phyloP scores from a whole-genome alignment of 2,113 vertebrate species.

The Phylloscopus trochiloides region DNA sequence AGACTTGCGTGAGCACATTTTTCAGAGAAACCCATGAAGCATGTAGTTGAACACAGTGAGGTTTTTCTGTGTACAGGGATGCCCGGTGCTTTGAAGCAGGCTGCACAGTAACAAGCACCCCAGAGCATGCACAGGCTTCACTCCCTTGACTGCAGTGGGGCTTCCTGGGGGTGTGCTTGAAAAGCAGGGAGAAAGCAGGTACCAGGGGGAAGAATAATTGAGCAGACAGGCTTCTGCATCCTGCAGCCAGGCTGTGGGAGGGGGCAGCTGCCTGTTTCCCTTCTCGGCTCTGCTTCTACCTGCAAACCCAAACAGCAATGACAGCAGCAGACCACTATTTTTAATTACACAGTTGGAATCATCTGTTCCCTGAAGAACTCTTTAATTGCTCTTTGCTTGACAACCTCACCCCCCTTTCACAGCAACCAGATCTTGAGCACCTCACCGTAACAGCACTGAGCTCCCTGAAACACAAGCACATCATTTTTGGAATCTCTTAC shows the following conservation, averaged over 20 bases:
- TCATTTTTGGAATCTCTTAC: background rate
- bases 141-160: background rate
- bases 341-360: constrained; percentile 48
- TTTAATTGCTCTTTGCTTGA: constrained; percentile 27
- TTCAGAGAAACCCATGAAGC: background rate
- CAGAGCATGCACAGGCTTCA: background rate
- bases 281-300: background rate
- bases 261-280: background rate
- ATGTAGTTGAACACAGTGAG: background rate
- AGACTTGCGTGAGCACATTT: background rate
- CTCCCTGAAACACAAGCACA: background rate
- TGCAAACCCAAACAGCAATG: background rate
- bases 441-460: background rate
- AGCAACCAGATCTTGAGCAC: background rate
- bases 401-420: background rate
- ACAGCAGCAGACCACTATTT: constrained; percentile 4
- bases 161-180: background rate
- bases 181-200: background rate
- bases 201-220: background rate
- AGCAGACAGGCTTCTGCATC: background rate
- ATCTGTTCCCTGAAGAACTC: constrained; percentile 15
- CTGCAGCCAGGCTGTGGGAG: background rate
- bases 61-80: background rate
- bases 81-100: background rate
- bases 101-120: background rate